Base-by-base conservation (phyloP, 2,888 invertebrate species). In the Lutraria lutraria region DNA sequence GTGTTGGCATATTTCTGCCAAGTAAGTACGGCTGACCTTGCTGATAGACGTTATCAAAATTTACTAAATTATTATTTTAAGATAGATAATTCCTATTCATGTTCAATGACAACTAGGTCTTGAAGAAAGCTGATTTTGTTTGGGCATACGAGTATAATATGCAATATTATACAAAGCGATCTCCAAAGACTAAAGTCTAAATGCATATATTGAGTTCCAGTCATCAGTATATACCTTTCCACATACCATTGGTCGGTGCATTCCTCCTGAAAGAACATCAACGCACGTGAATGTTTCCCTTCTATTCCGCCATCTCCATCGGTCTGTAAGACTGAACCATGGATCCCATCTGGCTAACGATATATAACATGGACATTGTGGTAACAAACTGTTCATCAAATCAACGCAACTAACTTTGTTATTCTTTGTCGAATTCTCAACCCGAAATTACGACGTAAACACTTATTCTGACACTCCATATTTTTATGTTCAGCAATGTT, bases 281-380 rank as follows among this genome's bases (percentile, higher is more conserved):
- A 83, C 86, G 21, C 86, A 86, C 3, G 63, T 60, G 34, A 63
- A 54, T 12, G 43, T 53, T 10, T 19, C 12, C 0, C 13, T 60
- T 2, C 15, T 25, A 21, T 56, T 6, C 19, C 21, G 12, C 56
- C 19, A 56, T 6, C 21, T 15, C 15, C 53, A 43, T 16, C 81
- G 43, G 19, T 63, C 63, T 21, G 81, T 81, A n/a, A 25, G 54
- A 81, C 88, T 60, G 53, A 88, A 85, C 90, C 88, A 90, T 0
- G 90, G 90, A 60, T 90, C 86, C 19, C 68, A 86, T 25, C 68
- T 19, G 16, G 88, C 63, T 25, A 86, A 63, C 16, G 21, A 68
- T 15, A 88, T 72, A 63, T 87, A 81, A 85, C 90, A 90, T 21
- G 90, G 90, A 82, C 90, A 90, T 19, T 34, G 34, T 19, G 90